phyloP scores from a whole-genome alignment of 92 coral and sea anemone species.

The Epizoanthus fatuus region DNA sequence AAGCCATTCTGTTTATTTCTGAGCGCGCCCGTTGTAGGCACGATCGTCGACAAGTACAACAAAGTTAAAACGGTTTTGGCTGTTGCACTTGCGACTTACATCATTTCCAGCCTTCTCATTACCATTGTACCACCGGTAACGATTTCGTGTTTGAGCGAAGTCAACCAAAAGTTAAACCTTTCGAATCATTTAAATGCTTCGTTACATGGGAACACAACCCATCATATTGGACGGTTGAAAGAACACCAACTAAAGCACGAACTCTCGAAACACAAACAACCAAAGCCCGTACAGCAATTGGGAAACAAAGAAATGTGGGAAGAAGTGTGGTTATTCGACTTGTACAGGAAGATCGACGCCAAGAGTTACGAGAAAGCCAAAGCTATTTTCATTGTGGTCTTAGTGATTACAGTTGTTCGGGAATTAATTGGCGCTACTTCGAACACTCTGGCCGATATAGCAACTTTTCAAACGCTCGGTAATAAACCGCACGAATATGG shows the following conservation, averaged over 20 bases:
- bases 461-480: conserved; percentile 88
- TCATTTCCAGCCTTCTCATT: conserved; percentile 75
- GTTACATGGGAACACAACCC: conserved; percentile 6
- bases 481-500: conserved; percentile 91
- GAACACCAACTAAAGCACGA: conserved; percentile 52
- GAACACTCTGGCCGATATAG: conserved; percentile 90
- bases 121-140: conserved; percentile 92
- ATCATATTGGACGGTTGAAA: conserved; percentile 14
- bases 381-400: conserved; percentile 75
- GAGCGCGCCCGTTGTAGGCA: conserved; percentile 92
- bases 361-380: conserved; percentile 77
- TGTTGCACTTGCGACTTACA: conserved; percentile 83
- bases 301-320: conserved; percentile 83
- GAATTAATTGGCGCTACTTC: conserved; percentile 95
- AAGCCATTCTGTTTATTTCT: conserved; percentile 85
- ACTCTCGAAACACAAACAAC: conserved; percentile 42
- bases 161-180: conserved; percentile 77
- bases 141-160: conserved; percentile 83
- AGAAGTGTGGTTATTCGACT: conserved; percentile 91
- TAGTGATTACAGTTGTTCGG: conserved; percentile 80
- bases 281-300: conserved; percentile 33
- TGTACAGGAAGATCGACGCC: conserved; percentile 79
- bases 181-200: conserved; percentile 58
- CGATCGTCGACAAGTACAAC: conserved; percentile 94
- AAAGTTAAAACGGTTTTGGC: conserved; percentile 77